Evolutionary conservation across 2,113 vertebrate genomes (phyloP).

Genomic region (Aegotheles bennettii): DNA sequence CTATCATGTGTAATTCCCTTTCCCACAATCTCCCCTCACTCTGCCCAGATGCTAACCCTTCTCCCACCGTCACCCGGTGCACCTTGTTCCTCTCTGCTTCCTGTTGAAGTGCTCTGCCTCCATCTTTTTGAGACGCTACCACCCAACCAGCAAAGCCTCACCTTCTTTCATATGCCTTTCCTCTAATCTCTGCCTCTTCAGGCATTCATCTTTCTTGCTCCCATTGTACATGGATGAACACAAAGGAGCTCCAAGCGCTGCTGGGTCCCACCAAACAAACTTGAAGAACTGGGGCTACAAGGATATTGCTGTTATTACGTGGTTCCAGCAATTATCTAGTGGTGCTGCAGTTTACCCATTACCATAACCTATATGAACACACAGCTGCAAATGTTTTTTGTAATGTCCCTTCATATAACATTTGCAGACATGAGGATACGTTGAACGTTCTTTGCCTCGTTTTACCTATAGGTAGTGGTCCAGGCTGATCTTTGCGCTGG

Average conservation of each 20-base stretch:
- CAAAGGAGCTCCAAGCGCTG: not conserved
- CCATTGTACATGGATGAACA: not conserved
- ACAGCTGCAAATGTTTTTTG: not conserved
- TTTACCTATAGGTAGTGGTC: slow-evolving; percentile 92
- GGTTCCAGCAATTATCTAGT: not conserved
- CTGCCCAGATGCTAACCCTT: not conserved
- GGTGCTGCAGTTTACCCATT: not conserved
- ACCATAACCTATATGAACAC: not conserved
- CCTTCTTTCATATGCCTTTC: not conserved
- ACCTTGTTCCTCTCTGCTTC: not conserved
- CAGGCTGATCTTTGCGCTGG: slow-evolving; percentile 81
- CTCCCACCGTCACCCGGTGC: not conserved
- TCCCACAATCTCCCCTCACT: not conserved
- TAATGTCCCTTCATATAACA: not conserved
- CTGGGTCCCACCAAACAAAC: not conserved
- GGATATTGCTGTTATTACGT: not conserved
- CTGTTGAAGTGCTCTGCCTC: not conserved
- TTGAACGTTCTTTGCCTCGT: not conserved
- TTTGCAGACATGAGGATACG: not conserved
- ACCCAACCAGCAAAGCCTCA: not conserved
- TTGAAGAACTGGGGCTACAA: not conserved
- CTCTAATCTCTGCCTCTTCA: not conserved
- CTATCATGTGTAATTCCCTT: fast-evolving
- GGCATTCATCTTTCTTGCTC: not conserved
- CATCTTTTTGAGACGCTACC: not conserved